Evolutionary conservation across 2,113 vertebrate species (phyloP), one percentile per base, ranked within the genome.

Genomic region (Nothocercus julius): DNA sequence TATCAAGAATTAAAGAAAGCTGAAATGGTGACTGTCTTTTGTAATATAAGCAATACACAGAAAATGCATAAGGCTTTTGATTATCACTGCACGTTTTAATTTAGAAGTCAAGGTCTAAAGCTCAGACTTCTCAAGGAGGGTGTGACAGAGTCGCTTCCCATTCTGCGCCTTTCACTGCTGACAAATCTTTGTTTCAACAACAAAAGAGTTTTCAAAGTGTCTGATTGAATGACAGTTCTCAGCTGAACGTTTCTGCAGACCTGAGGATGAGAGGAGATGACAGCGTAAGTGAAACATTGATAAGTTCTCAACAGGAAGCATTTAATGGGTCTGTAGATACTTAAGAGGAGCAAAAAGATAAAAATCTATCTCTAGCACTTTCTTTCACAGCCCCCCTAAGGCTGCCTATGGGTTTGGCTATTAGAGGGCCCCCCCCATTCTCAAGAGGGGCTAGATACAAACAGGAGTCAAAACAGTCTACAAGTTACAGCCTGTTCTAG

Each of bases 151-250:
- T 95, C 93, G 95, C 86, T 85, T 90, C 91, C 80, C 78, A 78
- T 38, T 80, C 85, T 42, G 47, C 75, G 75, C 68, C 49, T 28
- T 53, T 99, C 97, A 99, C 94, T 98, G 98, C 82, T 98, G 98
- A 96, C 99, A 99, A 97, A 99, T 99, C 96, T 97, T 98, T 84
- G 99, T 99, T 96, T 99, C 98, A 21, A 98, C 98, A 91, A 99
- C 98, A 90, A 99, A 99, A 84, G 97, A 98, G 91, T 99, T 99
- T 92, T 98, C 99, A 68, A 99, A 99, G 96, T 99, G 99, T 88
- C 97, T 98, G 97, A 99, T 98, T 73, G 98, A 98, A 91, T 97
- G 98, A 82, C 99, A 99, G 24, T 98, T 98, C 85, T 99, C 98
- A 18, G 97, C 98, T 7, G 98, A 98, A 69, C 98, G 98, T 93